phyloP scores from a whole-genome alignment of 2,113 vertebrate species.

The Anarrhichthys ocellatus region DNA sequence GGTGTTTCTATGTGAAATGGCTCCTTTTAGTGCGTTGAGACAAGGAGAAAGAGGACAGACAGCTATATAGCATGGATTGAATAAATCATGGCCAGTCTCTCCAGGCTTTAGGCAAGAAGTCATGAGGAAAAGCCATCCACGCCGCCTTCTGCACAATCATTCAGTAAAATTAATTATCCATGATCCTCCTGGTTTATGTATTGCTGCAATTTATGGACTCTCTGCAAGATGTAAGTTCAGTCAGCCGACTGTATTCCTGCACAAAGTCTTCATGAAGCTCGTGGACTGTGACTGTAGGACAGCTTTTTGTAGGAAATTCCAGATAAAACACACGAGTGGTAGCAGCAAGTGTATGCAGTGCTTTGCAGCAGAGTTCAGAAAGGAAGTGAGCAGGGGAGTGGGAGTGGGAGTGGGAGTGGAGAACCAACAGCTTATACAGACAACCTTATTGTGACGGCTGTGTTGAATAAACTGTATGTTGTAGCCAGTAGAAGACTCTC shows the following conservation, averaged over 20 bases:
- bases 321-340: background rate
- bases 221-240: slow-evolving; percentile 10
- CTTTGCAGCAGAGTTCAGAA: slow-evolving; percentile 13
- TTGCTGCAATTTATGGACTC: slow-evolving; percentile 4
- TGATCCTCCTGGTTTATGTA: slow-evolving; percentile 12
- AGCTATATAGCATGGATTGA: slow-evolving; percentile 28
- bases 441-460: background rate
- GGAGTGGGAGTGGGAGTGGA: background rate
- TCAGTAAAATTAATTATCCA: slow-evolving; percentile 54
- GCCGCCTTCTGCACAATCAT: slow-evolving; percentile 27
- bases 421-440: background rate
- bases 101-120: slow-evolving; percentile 33
- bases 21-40: slow-evolving; percentile 24
- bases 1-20: slow-evolving; percentile 19
- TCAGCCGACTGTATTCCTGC: background rate
- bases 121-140: slow-evolving; percentile 27
- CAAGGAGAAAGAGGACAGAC: slow-evolving; percentile 40
- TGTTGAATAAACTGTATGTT: background rate
- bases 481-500: background rate
- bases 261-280: background rate
- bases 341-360: background rate
- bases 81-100: slow-evolving; percentile 58
- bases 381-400: background rate
- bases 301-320: slow-evolving; percentile 21
- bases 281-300: background rate